Base-by-base conservation (phyloP, 2,888 invertebrate genomes). In the Meiosimyza platycephala region DNA sequence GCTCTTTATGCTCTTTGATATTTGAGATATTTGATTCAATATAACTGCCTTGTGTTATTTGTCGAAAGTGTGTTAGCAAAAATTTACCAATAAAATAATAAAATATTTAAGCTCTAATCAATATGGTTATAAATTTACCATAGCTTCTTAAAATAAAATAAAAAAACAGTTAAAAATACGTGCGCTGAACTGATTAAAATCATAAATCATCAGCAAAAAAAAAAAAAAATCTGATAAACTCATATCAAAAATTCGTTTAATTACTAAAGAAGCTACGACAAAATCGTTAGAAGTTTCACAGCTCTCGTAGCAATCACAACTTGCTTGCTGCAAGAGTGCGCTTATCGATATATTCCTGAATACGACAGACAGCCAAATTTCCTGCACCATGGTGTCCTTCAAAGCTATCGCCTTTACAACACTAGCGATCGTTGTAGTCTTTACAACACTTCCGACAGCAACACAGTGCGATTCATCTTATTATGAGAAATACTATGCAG, bases 401-500 rank as follows among this genome's bases (percentile, higher is more conserved):
- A 79, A 73, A 50, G 40, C 40, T 1, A 54, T 50, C 59, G 5
- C n/a, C 6, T 57, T 78, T n/a, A 70, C 75, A 55, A 69, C 75
- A 5, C 48, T 81, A 60, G 78, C 78, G 60, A 71, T 81, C 64
- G 79, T 79, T 75, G 72, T 71, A 1, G 78, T 80, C 68, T 67
- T 85, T 60, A 78, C 79, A 71, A 79, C 79, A n/a, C 72, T 84
- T 68, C 83, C 84, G 3, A 78, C 78, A 47, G 79, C 79, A 50
- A 79, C 81, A 1, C 79, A 78, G 7, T 85, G 85, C 50, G 84
- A 84, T 69, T 82, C 81, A 16, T 84, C 85, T 5, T 84, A 84
- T 71, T 85, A 84, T 68, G 85, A 85, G 68, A 85, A 85, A 68
- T 85, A 84, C 48, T 84, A 84, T 68, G 81, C 85, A 0, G 82